Percentiles rank a stretch among this genome's conserved stretches.
These are phyloP conservation scores for human (Homo sapiens) DNA, from an alignment of 2,113 vertebrate species.

Conservation along the genomic window DNA sequence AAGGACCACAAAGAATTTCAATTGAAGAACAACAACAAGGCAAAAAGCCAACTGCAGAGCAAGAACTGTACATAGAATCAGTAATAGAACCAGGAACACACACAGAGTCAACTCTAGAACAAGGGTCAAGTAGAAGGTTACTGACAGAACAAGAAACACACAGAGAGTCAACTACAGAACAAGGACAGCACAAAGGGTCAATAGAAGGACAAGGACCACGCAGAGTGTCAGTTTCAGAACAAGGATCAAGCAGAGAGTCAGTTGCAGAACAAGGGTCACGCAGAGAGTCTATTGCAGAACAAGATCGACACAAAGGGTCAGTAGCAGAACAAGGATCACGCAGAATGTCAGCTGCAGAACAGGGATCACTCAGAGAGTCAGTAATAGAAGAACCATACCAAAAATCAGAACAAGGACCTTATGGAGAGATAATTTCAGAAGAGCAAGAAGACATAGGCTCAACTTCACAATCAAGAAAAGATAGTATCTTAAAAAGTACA, in stretches of 20 bases:
- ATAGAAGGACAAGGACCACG: not conserved
- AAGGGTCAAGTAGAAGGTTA: not conserved
- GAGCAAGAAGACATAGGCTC: not conserved
- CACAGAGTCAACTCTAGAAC: not conserved
- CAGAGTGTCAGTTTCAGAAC: not conserved
- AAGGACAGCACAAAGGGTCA: not conserved
- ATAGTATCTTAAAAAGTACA: not conserved
- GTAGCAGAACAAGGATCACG: not conserved
- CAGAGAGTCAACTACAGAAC: not conserved
- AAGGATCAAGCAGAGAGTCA: not conserved
- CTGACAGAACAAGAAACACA: not conserved
- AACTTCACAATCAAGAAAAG: not conserved
- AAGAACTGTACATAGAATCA: not conserved
- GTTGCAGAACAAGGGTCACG: not conserved
- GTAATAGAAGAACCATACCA: not conserved
- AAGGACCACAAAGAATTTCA: conserved; percentile 3
- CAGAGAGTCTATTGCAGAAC: not conserved
- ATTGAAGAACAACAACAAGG: not conserved
- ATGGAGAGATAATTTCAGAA: not conserved
- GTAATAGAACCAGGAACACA: not conserved
- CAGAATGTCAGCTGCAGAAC: not conserved
- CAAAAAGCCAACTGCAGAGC: not conserved
- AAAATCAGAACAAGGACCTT: not conserved
- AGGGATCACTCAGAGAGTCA: not conserved
- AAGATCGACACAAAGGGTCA: not conserved